A percentile compares a stretch with the other conserved stretches of the same genome.
phyloP scores from a whole-genome alignment of 2,797 vertebrate genomes.

The Bradypodion ventrale region DNA sequence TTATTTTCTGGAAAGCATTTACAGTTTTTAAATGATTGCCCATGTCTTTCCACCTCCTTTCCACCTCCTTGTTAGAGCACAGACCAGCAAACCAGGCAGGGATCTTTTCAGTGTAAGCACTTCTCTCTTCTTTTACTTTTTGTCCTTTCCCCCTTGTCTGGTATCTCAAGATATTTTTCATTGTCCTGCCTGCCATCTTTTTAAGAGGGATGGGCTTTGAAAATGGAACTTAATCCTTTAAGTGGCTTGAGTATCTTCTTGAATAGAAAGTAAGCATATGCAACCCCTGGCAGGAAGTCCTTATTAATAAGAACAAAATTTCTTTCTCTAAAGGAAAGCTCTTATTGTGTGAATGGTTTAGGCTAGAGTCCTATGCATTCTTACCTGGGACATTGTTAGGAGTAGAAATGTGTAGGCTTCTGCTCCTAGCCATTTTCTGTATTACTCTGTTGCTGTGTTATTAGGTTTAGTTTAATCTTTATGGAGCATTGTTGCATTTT shows the following conservation, averaged over 20 bases:
- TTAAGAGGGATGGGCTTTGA: background rate
- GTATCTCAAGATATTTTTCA: background rate
- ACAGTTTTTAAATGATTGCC: background rate
- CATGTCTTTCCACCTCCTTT: background rate
- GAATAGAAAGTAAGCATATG: background rate
- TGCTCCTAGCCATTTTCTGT: background rate
- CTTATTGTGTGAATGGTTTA: background rate
- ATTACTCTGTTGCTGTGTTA: background rate
- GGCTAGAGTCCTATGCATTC: background rate
- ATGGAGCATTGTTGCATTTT: background rate
- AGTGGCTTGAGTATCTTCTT: background rate
- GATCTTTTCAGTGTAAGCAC: background rate
- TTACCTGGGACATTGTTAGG: background rate
- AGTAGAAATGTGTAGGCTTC: background rate
- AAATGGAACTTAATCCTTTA: background rate
- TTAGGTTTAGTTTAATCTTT: background rate
- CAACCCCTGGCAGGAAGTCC: background rate
- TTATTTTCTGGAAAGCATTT: too few species aligned
- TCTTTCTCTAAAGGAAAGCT: background rate
- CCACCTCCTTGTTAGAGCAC: background rate
- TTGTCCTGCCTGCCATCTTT: background rate
- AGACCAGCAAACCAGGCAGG: background rate
- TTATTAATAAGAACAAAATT: background rate
- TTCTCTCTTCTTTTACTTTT: background rate
- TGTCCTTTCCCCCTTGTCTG: background rate